Percentiles rank a stretch among this genome's conserved stretches.
Conservation (phyloP, 2,113 vertebrate species). For the Origma solitaria region DNA sequence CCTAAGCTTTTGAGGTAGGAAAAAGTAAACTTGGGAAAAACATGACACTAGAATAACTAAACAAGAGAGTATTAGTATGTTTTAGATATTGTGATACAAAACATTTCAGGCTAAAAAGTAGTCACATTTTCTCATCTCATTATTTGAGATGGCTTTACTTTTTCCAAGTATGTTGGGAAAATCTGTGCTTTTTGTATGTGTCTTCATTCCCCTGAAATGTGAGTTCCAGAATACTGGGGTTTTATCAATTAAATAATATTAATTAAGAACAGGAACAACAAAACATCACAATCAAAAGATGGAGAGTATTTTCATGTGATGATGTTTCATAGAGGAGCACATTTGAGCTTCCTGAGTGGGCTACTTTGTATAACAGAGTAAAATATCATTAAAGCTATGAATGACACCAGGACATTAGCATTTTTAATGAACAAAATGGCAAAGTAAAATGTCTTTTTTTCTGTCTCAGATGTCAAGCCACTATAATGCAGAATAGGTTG, state of each 20-base stretch:
- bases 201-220: not conserved
- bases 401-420: not conserved
- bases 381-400: not conserved
- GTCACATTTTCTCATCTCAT: not conserved
- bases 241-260: not conserved
- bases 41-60: not conserved
- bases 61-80: not conserved
- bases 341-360: not conserved
- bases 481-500: not conserved
- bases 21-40: not conserved
- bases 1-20: not conserved
- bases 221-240: not conserved
- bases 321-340: not conserved
- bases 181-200: not conserved
- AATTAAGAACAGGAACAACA: not conserved
- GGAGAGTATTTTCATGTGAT: not conserved
- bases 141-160: not conserved
- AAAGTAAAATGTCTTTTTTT: not conserved
- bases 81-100: not conserved
- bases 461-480: not conserved
- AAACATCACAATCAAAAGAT: not conserved
- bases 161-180: not conserved
- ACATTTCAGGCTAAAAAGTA: not conserved
- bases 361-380: not conserved
- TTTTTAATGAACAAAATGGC: constrained; percentile 5